Evolutionary conservation across 2,797 vertebrate species (phyloP), one percentile per base, ranked within the genome.

Genomic region (Coreius guichenoti): DNA sequence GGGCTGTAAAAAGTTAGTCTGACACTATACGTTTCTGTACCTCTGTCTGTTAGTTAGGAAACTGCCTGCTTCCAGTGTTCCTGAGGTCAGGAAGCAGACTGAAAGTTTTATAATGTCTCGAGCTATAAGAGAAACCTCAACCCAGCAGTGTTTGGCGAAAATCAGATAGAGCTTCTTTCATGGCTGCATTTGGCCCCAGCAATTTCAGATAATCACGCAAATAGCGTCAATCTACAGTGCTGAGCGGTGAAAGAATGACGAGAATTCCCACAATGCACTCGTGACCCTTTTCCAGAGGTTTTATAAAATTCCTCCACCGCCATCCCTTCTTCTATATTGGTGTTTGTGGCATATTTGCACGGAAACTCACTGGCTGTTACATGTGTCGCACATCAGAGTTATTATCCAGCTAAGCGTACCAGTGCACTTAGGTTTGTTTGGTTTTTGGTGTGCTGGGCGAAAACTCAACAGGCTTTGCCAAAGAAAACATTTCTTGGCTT

Each of bases 401-500:
- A 92, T 93, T 91, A 91, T 89, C 87, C 87, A 43, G 84, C 90
- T 92, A 91, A 93, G 93, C 91, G 91, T 81, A 84, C 88, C 89
- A 82, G 89, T 91, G 90, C 91, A 86, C 73, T 72, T 88, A 91
- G 91, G 91, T 91, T 43, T 89, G 91, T 87, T 89, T 23, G 69
- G 81, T 93, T 92, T 90, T 91, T 82, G 69, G 90, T 89, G 90
- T 89, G 85, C 83, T 84, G 69, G 90, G 69, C 61, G 78, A 65
- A 92, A 90, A 94, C 93, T 93, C 79, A 89, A 93, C 93, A 91
- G 92, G 90, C 92, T 92, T 94, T 93, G 94, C 94, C 92, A 93
- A 93, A 91, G 89, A 92, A 94, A 94, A 95, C 92, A 94, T 93
- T 93, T 93, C 94, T 92, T 93, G 91, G 89, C 93, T 93, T 92